Conservation (phyloP, 2,888 invertebrate species). For the Eulithis prunata region DNA sequence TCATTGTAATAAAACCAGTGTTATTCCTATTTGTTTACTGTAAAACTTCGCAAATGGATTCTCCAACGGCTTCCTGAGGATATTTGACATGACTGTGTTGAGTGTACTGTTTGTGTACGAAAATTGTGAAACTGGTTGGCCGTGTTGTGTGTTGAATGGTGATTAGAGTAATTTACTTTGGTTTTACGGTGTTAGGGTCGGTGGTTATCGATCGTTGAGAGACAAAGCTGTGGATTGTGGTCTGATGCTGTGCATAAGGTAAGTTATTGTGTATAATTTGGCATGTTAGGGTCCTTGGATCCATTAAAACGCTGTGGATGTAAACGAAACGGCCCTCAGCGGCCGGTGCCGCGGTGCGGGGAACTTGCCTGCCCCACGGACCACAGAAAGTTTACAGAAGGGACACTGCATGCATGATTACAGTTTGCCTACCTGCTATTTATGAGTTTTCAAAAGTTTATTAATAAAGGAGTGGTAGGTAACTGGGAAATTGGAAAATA, state of each 20-base stretch:
- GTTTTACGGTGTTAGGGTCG: conserved; percentile 78
- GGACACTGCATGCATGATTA: conserved; percentile 12
- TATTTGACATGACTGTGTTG: conserved; percentile 62
- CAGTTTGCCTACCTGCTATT: conserved; percentile 1
- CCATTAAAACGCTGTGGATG: conserved; percentile 26
- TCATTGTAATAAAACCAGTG: conserved; percentile 71
- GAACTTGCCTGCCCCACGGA: conserved; percentile 6
- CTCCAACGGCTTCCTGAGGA: conserved; percentile 64
- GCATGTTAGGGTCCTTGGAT: conserved; percentile 7
- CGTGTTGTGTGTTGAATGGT: conserved; percentile 80
- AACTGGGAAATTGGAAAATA: too few species aligned
- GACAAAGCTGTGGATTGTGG: conserved; percentile 77
- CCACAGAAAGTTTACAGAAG: conserved; percentile 25
- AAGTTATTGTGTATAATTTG: conserved; percentile 13
- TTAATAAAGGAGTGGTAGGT: too few species aligned
- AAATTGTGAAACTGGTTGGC: conserved; percentile 72
- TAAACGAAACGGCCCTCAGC: conserved; percentile 35
- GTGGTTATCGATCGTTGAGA: conserved; percentile 78
- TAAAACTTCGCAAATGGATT: conserved; percentile 66
- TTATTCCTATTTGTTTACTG: conserved; percentile 73
- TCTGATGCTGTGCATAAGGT: conserved; percentile 39
- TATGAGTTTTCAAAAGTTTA: too few species aligned
- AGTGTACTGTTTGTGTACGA: conserved; percentile 67
- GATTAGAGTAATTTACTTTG: conserved; percentile 79
- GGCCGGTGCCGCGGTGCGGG: conserved; percentile 18